Evolutionary conservation across 2,113 vertebrate species (phyloP).

Genomic region (Neoarius graeffei): DNA sequence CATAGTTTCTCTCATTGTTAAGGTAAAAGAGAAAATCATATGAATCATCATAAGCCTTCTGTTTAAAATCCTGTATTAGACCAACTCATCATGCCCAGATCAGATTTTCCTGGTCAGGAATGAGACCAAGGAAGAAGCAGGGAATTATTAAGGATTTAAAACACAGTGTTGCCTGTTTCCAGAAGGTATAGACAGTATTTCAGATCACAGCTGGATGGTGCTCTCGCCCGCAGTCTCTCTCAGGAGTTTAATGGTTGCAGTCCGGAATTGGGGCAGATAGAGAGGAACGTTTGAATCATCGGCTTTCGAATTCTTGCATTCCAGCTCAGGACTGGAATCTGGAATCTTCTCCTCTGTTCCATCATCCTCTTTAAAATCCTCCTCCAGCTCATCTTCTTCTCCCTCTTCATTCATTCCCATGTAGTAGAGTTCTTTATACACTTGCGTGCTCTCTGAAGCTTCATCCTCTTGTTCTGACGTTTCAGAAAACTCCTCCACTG

Average conservation of each 20-base stretch:
- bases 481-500: slow-evolving; percentile 84
- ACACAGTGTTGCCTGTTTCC: neutral
- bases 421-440: slow-evolving; percentile 75
- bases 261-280: slow-evolving; percentile 88
- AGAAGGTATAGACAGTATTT: neutral
- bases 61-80: neutral
- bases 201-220: slow-evolving; percentile 44
- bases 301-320: neutral
- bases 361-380: slow-evolving; percentile 52
- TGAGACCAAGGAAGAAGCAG: slow-evolving; percentile 9
- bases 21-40: neutral
- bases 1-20: neutral
- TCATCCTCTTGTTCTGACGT: slow-evolving; percentile 70
- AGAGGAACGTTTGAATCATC: slow-evolving; percentile 62
- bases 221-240: slow-evolving; percentile 59
- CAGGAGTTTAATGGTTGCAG: slow-evolving; percentile 62
- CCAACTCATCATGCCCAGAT: neutral
- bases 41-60: neutral
- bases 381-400: slow-evolving; percentile 54
- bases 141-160: neutral
- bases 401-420: slow-evolving; percentile 68
- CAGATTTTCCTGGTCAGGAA: slow-evolving; percentile 4
- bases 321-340: slow-evolving; percentile 61
- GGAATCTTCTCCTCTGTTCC: slow-evolving; percentile 49
- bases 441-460: slow-evolving; percentile 54